Base-by-base conservation (phyloP, 2,797 vertebrate genomes). In the Dermochelys coriacea region DNA sequence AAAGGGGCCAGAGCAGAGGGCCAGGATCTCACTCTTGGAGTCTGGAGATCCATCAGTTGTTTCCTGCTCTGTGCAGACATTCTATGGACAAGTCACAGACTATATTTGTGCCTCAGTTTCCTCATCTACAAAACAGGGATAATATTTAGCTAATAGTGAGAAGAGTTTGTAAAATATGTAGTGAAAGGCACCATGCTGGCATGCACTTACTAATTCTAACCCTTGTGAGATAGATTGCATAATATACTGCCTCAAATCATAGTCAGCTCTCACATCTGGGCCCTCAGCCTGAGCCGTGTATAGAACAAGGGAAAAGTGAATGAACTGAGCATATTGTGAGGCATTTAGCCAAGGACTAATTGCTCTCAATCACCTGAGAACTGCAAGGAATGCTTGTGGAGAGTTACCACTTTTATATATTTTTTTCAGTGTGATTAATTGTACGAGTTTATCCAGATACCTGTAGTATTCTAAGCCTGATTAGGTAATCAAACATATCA, bases 361-460 rank as follows among this genome's bases (percentile, higher is more conserved):
- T 85, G 41, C 47, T 80, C 89, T 37, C 31, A 94, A 34, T 23
- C 85, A 86, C 54, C 85, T 82, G 64, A 88, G 93, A 91, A 85
- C 59, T 49, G 29, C 49, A 81, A 87, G 80, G 49, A 93, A 93
- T 18, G 87, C 84, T 91, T 80, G 15, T 50, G 92, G 80, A 87
- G 80, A 87, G 89, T 49, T 81, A 80, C 41, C 87, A 52, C 29
- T 86, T 29, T 54, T 86, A 88, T 41, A 3, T 87, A 64, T 80
- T 95, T 90, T 89, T 89, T 80, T 55, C 23, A 34, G 31, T 9
- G 82, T 83, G 52, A 90, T 89, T 54, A 91, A 84, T 77, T 74
- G 80, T 61, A 83, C 94, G 90, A 93, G 94, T 95, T 93, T 94
- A 95, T 84, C 51, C 78, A 52, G 93, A 91, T 16, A 3, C 29